Evolutionary conservation across 2,113 vertebrate species (phyloP), one percentile per base, ranked within the genome.

Genomic region (Eurystomus gularis): DNA sequence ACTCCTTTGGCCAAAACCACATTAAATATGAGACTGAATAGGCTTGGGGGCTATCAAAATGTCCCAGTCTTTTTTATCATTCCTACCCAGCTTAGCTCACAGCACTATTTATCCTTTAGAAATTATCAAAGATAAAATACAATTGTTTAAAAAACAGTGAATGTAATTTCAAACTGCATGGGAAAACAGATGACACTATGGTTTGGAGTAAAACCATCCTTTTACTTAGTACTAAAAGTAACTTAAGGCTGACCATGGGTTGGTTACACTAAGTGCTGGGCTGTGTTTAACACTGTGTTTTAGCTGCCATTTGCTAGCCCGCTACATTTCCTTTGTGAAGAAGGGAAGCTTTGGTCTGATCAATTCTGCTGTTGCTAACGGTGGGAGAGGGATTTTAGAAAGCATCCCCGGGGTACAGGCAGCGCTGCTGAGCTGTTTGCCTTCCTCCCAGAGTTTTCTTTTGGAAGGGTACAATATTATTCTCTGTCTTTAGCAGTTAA

Each of bases 401-500:
- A 93, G 86, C 60, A 28, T 90, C 70, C 46, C 68, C 2, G 1
- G 91, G 55, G 88, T 68, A 49, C 33, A 90, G 60, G 55, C 42
- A 73, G 61, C 24, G 3, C 76, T 92, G 60, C 77, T 83, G 82
- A 39, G 69, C 33, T 86, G 26, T 78, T 90, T 92, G 46, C 55
- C 54, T 86, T 94, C 90, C 83, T 90, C 60, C 7, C 1, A 2
- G 66, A 42, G 60, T 62, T 78, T 93, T 86, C 75, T 54, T 73
- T 16, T 48, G 57, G 42, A 75, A 95, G 65, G 35, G 35, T 28
- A 57, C 68, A 69, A 40, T 57, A 35, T 35, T 81, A 79, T 51
- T 75, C 85, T 81, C 86, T 65, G 82, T 72, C n/a, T 92, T 81
- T 35, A 84, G 83, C 69, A 91, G 76, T 75, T 90, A 51, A 78